phyloP scores from a whole-genome alignment of 2,797 vertebrate species.

The Acanthornis magna region DNA sequence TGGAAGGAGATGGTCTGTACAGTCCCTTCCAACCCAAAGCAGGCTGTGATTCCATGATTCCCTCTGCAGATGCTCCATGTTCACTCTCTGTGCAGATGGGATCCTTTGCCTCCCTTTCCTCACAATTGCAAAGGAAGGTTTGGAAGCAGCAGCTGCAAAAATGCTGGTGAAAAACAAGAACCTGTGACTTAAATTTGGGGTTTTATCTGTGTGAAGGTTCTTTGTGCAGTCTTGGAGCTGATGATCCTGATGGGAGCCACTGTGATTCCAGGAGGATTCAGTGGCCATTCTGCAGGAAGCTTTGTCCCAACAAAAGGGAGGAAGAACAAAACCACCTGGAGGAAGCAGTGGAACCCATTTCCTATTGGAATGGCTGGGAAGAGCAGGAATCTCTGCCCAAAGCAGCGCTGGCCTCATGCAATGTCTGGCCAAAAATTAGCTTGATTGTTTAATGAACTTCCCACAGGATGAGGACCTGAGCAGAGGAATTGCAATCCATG shows the following conservation, averaged over 20 bases:
- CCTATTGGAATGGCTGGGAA: neutral
- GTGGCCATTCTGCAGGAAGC: neutral
- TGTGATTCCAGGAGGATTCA: neutral
- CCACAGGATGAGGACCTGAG: neutral
- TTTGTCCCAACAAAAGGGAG: neutral
- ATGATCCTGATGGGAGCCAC: neutral
- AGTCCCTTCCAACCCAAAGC: neutral
- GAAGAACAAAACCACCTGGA: neutral
- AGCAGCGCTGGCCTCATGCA: neutral
- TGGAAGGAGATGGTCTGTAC: neutral
- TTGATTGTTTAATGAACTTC: neutral
- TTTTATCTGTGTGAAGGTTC: neutral
- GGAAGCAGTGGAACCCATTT: neutral
- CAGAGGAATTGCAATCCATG: neutral
- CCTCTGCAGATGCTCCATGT: rapidly evolving
- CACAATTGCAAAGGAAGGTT: rapidly evolving
- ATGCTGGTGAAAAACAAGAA: neutral
- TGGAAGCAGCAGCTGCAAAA: neutral
- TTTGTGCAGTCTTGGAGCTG: neutral
- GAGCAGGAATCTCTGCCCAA: neutral
- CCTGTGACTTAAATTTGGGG: neutral
- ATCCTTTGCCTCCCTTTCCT: neutral
- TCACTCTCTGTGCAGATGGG: rapidly evolving
- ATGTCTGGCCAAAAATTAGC: neutral
- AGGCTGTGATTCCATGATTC: neutral